Evolutionary conservation across 2,113 vertebrate genomes (phyloP), one percentile per base, ranked within the genome.

Genomic region (Polyodon spathula): DNA sequence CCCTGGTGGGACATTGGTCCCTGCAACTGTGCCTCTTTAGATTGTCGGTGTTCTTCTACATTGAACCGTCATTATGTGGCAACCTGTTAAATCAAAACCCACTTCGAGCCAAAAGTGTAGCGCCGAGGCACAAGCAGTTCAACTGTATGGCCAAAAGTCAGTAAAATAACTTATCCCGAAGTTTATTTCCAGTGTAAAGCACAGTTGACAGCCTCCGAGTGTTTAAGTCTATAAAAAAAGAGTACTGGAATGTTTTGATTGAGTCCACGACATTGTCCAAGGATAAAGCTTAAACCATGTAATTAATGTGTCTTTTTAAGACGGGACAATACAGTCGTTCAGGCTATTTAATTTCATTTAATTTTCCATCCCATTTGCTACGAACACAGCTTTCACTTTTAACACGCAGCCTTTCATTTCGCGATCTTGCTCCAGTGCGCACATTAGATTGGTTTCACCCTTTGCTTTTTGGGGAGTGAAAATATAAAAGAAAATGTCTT

Each of bases 351-450:
- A 94, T 94, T 93, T 97, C 89, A 94, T 96, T 97, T 92, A 91
- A 95, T 96, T 95, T 94, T 97, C 93, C 94, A 92, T 95, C 93
- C 92, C 92, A 96, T 97, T 96, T 91, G 88, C 89, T 89, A 71
- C 83, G 84, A 90, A 92, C 89, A 84, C 87, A 88, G 87, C 88
- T 84, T 89, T 90, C 89, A 83, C 86, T 88, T 86, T 86, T 89
- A 88, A 90, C 90, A 89, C 84, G 67, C 83, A 86, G 85, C 71
- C 87, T 89, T 93, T 92, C 83, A 92, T 78, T 76, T 80, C 78
- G 82, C 2, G 73, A 80, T 84, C 69, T 84, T 90, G 88, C 86
- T 86, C 78, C 88, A 84, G 75, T 89, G 88, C 84, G 86, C 90
- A 90, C 89, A 85, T 92, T 86, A 88, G 83, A 84, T 88, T 80